These are phyloP conservation scores for Mormyrus hasselquistii DNA, from an alignment of 2,797 vertebrate species.

Conservation along the genomic window DNA sequence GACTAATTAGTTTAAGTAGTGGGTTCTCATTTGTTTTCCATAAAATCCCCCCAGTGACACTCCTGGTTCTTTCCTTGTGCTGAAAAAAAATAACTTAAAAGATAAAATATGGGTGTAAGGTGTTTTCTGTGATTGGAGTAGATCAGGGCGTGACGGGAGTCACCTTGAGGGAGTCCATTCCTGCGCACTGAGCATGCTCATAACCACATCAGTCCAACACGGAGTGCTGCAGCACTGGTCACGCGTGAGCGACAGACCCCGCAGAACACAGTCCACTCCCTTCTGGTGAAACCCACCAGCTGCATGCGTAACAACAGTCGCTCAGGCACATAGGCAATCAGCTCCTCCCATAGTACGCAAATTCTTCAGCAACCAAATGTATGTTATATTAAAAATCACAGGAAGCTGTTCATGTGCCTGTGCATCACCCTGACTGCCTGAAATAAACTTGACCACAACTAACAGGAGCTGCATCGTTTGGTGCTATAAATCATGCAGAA, in stretches of 20 bases:
- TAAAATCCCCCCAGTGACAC: background rate
- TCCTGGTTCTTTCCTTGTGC: background rate
- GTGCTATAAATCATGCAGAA: background rate
- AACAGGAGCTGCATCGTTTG: background rate
- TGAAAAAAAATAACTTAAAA: background rate
- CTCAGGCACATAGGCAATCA: background rate
- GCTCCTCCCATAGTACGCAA: background rate
- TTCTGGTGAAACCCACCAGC: background rate
- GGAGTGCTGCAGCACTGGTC: background rate
- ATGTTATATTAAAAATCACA: background rate
- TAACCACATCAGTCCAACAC: background rate
- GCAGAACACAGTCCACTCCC: background rate
- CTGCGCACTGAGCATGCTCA: conserved; percentile 4
- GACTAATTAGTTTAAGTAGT: background rate
- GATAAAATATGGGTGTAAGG: background rate
- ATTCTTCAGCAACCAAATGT: background rate
- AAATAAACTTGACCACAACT: background rate
- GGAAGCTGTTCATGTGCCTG: background rate
- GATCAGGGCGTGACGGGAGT: background rate
- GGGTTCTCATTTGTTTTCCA: background rate
- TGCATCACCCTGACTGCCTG: background rate
- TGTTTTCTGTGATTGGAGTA: background rate
- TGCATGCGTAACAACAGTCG: background rate
- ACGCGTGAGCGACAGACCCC: background rate
- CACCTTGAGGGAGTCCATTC: background rate